Conservation (phyloP, 2,797 vertebrate species). For the Spinus olivaceus region DNA sequence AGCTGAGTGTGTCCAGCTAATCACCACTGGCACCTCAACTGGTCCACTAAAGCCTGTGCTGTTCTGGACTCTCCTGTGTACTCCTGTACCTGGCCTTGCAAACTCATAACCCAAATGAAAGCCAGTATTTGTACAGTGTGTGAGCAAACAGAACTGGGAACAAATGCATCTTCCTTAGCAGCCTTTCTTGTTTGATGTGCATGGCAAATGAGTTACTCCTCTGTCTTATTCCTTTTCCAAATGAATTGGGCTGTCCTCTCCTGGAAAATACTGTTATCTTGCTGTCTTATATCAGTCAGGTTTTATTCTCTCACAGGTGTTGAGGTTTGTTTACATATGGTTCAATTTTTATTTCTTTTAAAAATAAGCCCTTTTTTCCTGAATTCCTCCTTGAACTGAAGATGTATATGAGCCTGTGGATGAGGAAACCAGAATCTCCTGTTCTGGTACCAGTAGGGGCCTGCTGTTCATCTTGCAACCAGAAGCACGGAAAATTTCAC, state of each 20-base stretch:
- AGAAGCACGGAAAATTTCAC: neutral
- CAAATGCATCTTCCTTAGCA: neutral
- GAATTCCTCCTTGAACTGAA: neutral
- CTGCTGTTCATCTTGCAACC: neutral
- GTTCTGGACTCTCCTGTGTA: neutral
- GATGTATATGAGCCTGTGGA: neutral
- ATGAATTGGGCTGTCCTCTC: neutral
- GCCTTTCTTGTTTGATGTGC: rapidly evolving
- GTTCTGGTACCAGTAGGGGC: neutral
- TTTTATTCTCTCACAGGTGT: neutral
- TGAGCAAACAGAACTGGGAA: neutral
- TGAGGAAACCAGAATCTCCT: neutral
- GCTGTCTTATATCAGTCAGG: neutral
- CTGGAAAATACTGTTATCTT: neutral
- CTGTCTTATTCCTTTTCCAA: neutral
- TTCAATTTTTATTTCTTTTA: constrained; percentile 6
- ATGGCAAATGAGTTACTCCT: neutral
- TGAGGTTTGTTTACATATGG: neutral
- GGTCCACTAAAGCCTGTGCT: neutral
- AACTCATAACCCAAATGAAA: neutral
- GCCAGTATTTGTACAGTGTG: neutral
- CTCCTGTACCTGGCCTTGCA: neutral
- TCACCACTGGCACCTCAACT: neutral
- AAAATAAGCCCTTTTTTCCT: neutral
- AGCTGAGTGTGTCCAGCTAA: neutral